A percentile compares a stretch with the other conserved stretches of the same genome.
phyloP scores from a whole-genome alignment of 2,113 vertebrate genomes.

The Grammomys dolichurus region DNA sequence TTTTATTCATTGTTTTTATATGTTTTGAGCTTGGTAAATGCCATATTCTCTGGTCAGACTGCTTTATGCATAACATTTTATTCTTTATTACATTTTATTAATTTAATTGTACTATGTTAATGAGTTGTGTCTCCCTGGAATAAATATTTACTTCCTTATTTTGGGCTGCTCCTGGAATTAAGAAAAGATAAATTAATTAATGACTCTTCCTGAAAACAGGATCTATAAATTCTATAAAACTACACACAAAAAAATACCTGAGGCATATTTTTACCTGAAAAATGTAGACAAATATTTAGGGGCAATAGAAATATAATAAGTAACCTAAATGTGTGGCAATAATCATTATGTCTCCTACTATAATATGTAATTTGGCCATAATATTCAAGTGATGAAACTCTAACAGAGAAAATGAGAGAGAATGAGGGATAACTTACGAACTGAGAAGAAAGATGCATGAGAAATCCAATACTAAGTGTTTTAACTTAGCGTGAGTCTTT shows the following conservation, averaged over 20 bases:
- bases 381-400: background rate
- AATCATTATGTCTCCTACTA: background rate
- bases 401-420: background rate
- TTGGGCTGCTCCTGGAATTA: background rate
- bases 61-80: background rate
- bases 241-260: background rate
- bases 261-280: background rate
- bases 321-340: background rate
- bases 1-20: background rate
- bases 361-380: background rate
- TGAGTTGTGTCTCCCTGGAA: background rate
- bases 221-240: background rate
- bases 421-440: background rate
- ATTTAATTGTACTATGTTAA: background rate
- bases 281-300: background rate
- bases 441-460: background rate
- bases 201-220: background rate
- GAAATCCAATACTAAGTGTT: background rate
- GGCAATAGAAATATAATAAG: background rate
- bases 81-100: background rate
- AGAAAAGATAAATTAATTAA: conserved; percentile 4
- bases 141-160: conserved; percentile 13
- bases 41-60: background rate
- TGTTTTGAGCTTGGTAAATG: conserved; percentile 23
- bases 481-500: background rate